Percentiles rank a stretch among this genome's conserved stretches.
phyloP scores from a whole-genome alignment of 2,888 invertebrate species.

The Miltochrista miniata region DNA sequence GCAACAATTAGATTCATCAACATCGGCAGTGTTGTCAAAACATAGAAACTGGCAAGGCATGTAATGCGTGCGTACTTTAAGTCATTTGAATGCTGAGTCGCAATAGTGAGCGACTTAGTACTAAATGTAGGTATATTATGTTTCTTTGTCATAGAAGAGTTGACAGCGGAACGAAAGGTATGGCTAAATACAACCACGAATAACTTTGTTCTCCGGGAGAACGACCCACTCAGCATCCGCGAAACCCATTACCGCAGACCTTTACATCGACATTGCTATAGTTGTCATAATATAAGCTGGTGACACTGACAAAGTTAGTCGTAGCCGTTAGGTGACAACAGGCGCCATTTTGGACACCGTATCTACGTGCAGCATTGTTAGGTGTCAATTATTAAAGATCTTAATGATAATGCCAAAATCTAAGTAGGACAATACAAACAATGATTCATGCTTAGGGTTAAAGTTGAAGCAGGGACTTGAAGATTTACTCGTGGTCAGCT shows the following conservation, averaged over 20 bases:
- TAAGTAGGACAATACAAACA: slow-evolving; percentile 68
- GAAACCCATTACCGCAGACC: slow-evolving; percentile 44
- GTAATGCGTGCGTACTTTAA: slow-evolving; percentile 78
- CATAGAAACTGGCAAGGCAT: slow-evolving; percentile 83
- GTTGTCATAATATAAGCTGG: slow-evolving; percentile 35
- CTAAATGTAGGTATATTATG: slow-evolving; percentile 45
- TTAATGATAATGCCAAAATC: slow-evolving; percentile 54
- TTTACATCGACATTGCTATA: slow-evolving; percentile 34
- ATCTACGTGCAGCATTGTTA: slow-evolving; percentile 69
- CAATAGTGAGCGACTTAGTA: slow-evolving; percentile 45
- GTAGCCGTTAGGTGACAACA: slow-evolving; percentile 68
- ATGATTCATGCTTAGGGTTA: slow-evolving; percentile 72
- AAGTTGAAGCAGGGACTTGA: slow-evolving; percentile 63
- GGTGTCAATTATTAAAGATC: slow-evolving; percentile 45
- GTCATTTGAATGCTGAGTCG: slow-evolving; percentile 50
- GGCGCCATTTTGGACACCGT: slow-evolving; percentile 50
- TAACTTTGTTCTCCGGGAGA: slow-evolving; percentile 58
- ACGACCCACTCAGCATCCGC: slow-evolving; percentile 51
- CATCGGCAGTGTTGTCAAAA: slow-evolving; percentile 77
- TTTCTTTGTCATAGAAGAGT: slow-evolving; percentile 78
- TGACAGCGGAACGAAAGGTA: slow-evolving; percentile 71
- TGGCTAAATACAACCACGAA: slow-evolving; percentile 55
- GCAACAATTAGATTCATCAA: slow-evolving; percentile 74
- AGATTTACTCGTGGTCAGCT: slow-evolving; percentile 30
- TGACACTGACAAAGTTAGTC: slow-evolving; percentile 71